Evolutionary conservation across 2,797 vertebrate species (phyloP), one percentile per base, ranked within the genome.

Genomic region (Babyrousa celebensis): DNA sequence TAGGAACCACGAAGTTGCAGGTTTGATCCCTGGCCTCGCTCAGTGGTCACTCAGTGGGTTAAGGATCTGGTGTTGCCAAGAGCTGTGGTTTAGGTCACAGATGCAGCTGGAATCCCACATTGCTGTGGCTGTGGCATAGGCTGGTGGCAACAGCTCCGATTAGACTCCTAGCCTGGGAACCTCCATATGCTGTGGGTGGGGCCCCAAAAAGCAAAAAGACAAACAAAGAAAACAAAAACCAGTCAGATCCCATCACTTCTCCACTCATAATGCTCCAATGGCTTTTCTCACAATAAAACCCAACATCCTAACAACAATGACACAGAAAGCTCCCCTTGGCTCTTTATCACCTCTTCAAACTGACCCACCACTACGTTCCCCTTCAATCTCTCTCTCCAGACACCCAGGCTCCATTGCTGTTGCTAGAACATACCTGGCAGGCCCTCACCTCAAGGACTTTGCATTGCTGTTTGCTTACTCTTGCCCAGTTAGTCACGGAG

Each of bases 261-360:
- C 70, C 80, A 6, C 40, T 75, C 77, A 72, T 90, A 95, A 86
- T n/a, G 52, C 18, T 68, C 52, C 79, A 82, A 27, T 5, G 58
- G 16, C n/a, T 91, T 89, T 17, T 29, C 70, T 65, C 52, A 95
- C 36, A 85, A 29, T 67, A 96, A 43, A 79, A 96, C 54, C 7
- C 68, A 27, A 92, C 67, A 12, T 77, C 71, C 62, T 75, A 82
- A 90, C 17, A 74, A 63, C 3, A 12, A 17, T 2, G 10, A 78
- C 29, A 29, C 2, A 86, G 16, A 82, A 72, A 89, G 71, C 12
- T 52, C 18, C 68, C n/a, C 5, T 25, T 17, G 3, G 14, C 16
- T 74, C n/a, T 70, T 40, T 79, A 68, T 89, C 36, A 16, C n/a
- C 54, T 89, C 36, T 48, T 16, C 12, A 1, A 54, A 62, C 43